phyloP scores from a whole-genome alignment of 2,797 vertebrate genomes.

The Clarias platycephalus region DNA sequence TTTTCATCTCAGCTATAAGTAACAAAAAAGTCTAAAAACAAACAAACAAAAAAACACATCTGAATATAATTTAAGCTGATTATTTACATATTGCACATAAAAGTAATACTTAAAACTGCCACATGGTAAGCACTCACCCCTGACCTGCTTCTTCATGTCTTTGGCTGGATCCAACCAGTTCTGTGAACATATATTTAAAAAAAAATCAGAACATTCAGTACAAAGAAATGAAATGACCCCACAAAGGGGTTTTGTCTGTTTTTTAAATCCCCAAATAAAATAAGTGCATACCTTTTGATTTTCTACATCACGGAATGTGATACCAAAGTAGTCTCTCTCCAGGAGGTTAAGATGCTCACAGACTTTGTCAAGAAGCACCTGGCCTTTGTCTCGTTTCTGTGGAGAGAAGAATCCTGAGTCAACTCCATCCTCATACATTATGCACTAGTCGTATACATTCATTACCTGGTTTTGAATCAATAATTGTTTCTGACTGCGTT shows the following conservation, averaged over 20 bases:
- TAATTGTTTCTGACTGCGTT: too few relatives aligned
- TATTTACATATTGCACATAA: neutral
- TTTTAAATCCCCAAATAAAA: neutral
- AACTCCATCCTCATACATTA: slow-evolving; percentile 5
- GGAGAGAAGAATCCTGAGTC: slow-evolving; percentile 33
- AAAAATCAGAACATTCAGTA: neutral
- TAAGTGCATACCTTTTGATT: slow-evolving; percentile 84
- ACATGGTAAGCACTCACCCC: slow-evolving; percentile 79
- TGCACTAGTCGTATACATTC: neutral
- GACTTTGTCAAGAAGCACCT: slow-evolving; percentile 88
- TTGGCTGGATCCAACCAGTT: slow-evolving; percentile 96
- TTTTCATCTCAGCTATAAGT: neutral
- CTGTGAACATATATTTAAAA: slow-evolving; percentile 62
- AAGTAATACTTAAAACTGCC: neutral
- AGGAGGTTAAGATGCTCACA: slow-evolving; percentile 93
- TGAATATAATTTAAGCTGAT: neutral
- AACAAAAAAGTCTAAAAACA: neutral
- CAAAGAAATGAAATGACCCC: too few relatives aligned
- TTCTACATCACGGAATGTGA: slow-evolving; percentile 88
- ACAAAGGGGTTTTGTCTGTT: too few relatives aligned
- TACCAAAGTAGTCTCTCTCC: slow-evolving; percentile 92
- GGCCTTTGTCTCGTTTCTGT: slow-evolving; percentile 87
- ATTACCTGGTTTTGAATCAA: neutral
- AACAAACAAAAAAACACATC: neutral
- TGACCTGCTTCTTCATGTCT: slow-evolving; percentile 96